Evolutionary conservation across 2,797 vertebrate genomes (phyloP).

Genomic region (Cyclura pinguis): DNA sequence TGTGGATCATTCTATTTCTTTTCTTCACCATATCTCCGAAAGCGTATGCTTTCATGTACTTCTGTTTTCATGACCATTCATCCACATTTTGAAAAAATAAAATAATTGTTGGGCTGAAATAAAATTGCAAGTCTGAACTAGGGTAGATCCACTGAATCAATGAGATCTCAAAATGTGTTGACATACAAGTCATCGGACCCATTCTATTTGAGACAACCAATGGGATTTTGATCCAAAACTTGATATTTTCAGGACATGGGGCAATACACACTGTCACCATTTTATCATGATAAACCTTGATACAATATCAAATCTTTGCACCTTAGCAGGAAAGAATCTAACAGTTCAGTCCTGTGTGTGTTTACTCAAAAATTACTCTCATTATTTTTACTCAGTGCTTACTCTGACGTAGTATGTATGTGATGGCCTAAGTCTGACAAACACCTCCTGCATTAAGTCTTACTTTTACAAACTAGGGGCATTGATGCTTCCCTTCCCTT

Average conservation of each 20-base stretch:
- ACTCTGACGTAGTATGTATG: no score
- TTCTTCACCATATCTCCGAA: background rate
- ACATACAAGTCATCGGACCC: no score
- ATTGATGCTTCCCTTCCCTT: background rate
- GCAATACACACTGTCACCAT: background rate
- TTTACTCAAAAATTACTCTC: background rate
- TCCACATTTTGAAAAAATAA: background rate
- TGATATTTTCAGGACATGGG: background rate
- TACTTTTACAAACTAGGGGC: background rate
- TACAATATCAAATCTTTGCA: slow-evolving; percentile 2
- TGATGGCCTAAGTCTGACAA: background rate
- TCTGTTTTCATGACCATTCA: background rate
- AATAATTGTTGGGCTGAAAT: background rate
- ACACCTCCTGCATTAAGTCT: background rate
- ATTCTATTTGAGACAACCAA: no score
- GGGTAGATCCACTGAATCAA: no score
- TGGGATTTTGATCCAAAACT: no score
- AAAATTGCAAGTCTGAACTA: background rate
- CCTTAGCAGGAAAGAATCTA: background rate
- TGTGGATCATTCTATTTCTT: background rate
- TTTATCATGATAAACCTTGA: background rate
- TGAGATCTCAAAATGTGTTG: no score
- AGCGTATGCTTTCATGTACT: background rate
- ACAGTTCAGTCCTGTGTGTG: background rate
- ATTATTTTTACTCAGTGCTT: no score